Percentiles rank a stretch among this genome's conserved stretches.
Conservation (phyloP, 2,113 vertebrate genomes). For the Apeltes quadracus region DNA sequence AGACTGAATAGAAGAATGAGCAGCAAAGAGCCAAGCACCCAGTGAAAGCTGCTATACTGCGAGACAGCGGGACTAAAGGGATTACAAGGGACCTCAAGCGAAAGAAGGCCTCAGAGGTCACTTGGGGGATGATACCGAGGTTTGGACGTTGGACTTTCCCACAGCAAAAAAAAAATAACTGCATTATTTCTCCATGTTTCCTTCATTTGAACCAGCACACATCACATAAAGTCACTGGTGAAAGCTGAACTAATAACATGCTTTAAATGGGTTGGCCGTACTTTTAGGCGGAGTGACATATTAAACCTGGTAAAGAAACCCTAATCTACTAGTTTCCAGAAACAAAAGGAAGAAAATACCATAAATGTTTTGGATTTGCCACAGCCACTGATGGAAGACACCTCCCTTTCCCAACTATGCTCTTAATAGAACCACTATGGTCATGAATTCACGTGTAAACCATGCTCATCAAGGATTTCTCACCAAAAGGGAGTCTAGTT, state of each 20-base stretch:
- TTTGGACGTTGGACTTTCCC: not conserved
- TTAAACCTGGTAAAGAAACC: not conserved
- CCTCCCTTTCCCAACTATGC: too few species aligned
- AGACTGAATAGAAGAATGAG: conserved; percentile 55
- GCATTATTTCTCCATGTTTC: not conserved
- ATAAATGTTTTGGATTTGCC: not conserved
- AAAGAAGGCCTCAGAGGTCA: conserved; percentile 11
- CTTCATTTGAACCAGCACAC: not conserved
- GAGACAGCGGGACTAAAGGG: conserved; percentile 25
- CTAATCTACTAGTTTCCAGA: not conserved
- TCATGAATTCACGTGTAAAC: not conserved
- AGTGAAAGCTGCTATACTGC: conserved; percentile 25
- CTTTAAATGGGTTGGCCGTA: not conserved
- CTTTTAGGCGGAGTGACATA: not conserved
- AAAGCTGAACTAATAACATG: not conserved
- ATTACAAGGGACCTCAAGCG: conserved; percentile 32
- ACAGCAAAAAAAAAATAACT: not conserved
- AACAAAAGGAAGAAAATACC: too few species aligned
- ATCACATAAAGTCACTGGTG: not conserved
- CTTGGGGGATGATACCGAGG: not conserved
- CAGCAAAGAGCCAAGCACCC: conserved; percentile 23
- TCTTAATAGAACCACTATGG: not conserved
- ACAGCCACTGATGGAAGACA: not conserved
- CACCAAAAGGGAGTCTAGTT: not conserved
- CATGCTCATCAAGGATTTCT: not conserved